Percentiles rank a stretch among this genome's conserved stretches.
Conservation (phyloP, 2,113 vertebrate genomes). For the Hipposideros armiger region DNA sequence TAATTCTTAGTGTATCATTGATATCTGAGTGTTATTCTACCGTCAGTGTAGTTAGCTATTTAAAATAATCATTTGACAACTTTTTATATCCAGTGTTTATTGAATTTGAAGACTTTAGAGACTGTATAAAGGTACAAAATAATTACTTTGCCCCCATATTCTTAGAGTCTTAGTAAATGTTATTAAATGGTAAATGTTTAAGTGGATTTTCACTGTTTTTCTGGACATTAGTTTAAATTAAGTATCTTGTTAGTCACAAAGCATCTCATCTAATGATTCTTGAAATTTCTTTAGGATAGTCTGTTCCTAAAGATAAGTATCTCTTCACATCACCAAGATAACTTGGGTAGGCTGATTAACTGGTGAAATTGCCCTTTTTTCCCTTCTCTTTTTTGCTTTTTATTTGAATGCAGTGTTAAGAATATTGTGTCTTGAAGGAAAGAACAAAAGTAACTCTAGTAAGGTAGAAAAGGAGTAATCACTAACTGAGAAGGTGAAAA, state of each 20-base stretch:
- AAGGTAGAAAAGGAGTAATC: constrained; percentile 77
- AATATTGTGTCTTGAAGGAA: constrained; percentile 52
- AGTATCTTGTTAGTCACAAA: not conserved
- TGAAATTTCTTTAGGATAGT: not conserved
- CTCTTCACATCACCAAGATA: constrained; percentile 20
- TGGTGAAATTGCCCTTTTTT: not conserved
- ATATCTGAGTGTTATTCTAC: constrained; percentile 21
- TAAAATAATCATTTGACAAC: constrained; percentile 54
- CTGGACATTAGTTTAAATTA: constrained; percentile 56
- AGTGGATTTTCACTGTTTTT: constrained; percentile 30
- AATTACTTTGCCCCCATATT: constrained; percentile 7
- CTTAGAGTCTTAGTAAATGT: constrained; percentile 10
- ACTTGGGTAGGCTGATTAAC: not conserved
- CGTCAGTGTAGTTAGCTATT: constrained; percentile 50
- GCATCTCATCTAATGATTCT: constrained; percentile 52
- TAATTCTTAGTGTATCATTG: constrained; percentile 25
- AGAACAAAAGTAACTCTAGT: constrained; percentile 58
- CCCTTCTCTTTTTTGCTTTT: not conserved
- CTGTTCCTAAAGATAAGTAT: constrained; percentile 34
- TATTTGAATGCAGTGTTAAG: constrained; percentile 13
- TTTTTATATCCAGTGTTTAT: constrained; percentile 24
- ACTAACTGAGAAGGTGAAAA: constrained; percentile 84
- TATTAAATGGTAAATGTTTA: not conserved
- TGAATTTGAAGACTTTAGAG: constrained; percentile 17
- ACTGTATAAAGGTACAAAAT: not conserved